Conservation (phyloP, 2,113 vertebrate species). For the Dipodomys ordii region DNA sequence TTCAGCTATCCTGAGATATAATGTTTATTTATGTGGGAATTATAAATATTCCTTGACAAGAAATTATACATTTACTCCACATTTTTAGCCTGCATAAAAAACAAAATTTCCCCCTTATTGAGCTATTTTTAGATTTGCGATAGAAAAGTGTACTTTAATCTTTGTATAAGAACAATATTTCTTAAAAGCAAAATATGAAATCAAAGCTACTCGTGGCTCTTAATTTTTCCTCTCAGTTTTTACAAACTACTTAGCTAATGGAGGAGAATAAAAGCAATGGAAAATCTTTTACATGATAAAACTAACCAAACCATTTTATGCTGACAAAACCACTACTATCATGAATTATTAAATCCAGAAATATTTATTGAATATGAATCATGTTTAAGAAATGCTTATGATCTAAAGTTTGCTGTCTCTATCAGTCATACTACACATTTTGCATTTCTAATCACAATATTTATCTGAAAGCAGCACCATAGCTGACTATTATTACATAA, state of each 20-base stretch:
- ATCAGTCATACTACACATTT: neutral
- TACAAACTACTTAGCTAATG: neutral
- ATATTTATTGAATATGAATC: neutral
- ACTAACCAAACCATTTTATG: neutral
- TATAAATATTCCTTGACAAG: constrained; percentile 47
- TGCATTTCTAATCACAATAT: neutral
- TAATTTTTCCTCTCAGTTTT: neutral
- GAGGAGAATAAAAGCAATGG: neutral
- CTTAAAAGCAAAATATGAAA: neutral
- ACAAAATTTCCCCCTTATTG: neutral
- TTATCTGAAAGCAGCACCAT: neutral
- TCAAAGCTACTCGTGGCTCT: neutral
- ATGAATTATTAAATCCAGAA: constrained; percentile 11
- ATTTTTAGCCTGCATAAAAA: constrained; percentile 51
- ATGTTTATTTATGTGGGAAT: constrained; percentile 38
- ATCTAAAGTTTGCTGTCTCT: neutral
- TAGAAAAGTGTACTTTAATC: constrained; percentile 37
- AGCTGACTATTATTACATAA: neutral
- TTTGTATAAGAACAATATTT: constrained; percentile 1
- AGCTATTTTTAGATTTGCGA: constrained; percentile 43
- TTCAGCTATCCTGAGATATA: constrained; percentile 25
- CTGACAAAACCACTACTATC: neutral
- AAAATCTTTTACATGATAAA: neutral
- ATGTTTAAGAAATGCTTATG: neutral
- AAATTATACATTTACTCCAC: constrained; percentile 17